Conservation (phyloP, 2,797 vertebrate genomes). For the Chiloscyllium punctatum region DNA sequence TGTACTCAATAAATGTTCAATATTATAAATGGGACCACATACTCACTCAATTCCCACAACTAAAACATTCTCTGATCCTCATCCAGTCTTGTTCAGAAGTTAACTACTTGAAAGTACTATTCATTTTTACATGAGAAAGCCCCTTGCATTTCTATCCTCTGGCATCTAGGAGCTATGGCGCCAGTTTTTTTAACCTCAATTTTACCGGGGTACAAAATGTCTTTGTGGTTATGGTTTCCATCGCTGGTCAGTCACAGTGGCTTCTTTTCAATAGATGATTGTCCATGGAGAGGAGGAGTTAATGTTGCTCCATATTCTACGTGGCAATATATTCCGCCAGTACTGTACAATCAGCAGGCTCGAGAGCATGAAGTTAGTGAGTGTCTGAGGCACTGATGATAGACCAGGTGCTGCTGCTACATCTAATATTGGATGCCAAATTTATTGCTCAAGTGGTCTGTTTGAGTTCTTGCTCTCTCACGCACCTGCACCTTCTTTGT, state of each 20-base stretch:
- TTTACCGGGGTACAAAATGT: constrained; percentile 31
- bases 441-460: not conserved
- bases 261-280: constrained; percentile 16
- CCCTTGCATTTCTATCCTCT: not conserved
- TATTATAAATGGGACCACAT: constrained; percentile 32
- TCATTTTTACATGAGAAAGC: not conserved
- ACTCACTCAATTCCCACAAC: constrained; percentile 20
- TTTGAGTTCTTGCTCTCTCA: not conserved
- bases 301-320: not conserved
- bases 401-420: not conserved
- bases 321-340: not conserved
- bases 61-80: constrained; percentile 19
- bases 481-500: not conserved
- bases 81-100: constrained; percentile 9
- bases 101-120: not conserved
- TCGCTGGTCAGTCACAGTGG: not conserved
- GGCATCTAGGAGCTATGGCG: not conserved
- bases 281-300: not conserved
- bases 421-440: not conserved
- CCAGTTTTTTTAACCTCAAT: not conserved
- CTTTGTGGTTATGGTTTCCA: constrained; percentile 25
- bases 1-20: constrained; percentile 28
- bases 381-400: not conserved
- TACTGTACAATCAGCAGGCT: not conserved
- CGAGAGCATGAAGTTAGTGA: not conserved